phyloP scores from a whole-genome alignment of 92 coral and sea anemone species.

The Parazoanthus atlanticus region DNA sequence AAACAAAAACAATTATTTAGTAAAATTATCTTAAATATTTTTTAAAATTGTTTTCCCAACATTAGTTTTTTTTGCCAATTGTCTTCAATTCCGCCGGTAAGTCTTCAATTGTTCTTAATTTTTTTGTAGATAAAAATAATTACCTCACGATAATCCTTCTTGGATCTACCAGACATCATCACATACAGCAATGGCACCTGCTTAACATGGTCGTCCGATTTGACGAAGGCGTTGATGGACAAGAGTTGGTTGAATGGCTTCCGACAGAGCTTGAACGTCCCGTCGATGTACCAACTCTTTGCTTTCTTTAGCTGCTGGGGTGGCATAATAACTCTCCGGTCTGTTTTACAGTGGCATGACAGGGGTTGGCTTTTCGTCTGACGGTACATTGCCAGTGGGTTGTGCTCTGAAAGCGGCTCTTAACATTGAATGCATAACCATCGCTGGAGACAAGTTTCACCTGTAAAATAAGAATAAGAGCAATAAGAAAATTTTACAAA shows the following conservation, averaged over 20 bases:
- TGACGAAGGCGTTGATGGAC: slow-evolving; percentile 36
- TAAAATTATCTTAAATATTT: background rate
- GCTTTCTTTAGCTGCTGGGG: slow-evolving; percentile 42
- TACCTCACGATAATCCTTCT: background rate
- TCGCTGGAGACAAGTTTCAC: slow-evolving; percentile 20
- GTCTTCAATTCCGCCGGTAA: too few species aligned
- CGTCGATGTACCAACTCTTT: slow-evolving; percentile 44
- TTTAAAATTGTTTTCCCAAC: background rate
- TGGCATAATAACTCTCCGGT: too few species aligned
- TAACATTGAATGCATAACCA: background rate
- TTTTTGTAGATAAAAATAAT: background rate
- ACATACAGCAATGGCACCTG: background rate
- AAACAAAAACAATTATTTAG: background rate
- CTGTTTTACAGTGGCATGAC: slow-evolving; percentile 21
- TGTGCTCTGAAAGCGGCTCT: background rate
- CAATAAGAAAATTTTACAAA: background rate
- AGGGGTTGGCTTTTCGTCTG: background rate
- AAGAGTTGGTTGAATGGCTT: slow-evolving; percentile 38
- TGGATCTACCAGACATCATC: slow-evolving; percentile 1
- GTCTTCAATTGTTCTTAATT: too few species aligned
- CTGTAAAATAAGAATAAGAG: background rate
- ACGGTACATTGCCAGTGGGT: slow-evolving; percentile 26
- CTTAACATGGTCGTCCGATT: slow-evolving; percentile 15
- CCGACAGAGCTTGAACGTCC: slow-evolving; percentile 38
- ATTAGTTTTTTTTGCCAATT: too few species aligned